These are phyloP conservation scores for Parthenolecanium corni DNA, from an alignment of 2,888 invertebrate species.

Conservation along the genomic window DNA sequence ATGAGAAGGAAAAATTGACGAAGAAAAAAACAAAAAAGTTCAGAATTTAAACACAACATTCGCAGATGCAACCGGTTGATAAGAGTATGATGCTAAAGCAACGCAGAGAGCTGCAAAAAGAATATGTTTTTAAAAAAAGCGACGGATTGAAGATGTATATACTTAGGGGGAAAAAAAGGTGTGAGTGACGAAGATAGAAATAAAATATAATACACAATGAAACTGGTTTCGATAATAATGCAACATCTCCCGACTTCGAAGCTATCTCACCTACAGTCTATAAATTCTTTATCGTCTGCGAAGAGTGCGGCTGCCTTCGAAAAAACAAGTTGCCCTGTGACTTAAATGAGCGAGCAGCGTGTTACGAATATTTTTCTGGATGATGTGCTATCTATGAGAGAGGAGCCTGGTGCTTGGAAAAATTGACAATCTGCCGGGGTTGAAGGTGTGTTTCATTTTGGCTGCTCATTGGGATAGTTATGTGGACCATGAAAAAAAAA, in stretches of 20 bases:
- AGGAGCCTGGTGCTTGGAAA: no score
- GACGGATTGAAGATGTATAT: no score
- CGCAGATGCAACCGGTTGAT: conserved; percentile 27
- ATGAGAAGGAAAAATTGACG: background rate
- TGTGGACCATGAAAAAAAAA: no score
- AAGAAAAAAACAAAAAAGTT: conserved; percentile 15
- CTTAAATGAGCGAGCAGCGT: conserved; percentile 10
- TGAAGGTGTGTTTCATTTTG: no score
- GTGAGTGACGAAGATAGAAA: conserved; percentile 27
- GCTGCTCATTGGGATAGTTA: no score
- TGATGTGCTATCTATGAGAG: no score
- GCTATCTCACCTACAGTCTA: conserved; percentile 29
- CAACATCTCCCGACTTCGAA: conserved; percentile 28
- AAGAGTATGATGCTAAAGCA: background rate
- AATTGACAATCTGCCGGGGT: no score
- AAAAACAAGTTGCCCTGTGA: conserved; percentile 26
- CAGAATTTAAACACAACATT: conserved; percentile 25
- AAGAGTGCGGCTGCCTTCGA: conserved; percentile 29
- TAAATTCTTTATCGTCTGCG: conserved; percentile 29
- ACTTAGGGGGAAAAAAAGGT: conserved; percentile 21
- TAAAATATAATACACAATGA: conserved; percentile 26
- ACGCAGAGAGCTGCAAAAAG: background rate
- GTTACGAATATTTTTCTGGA: conserved; percentile 25
- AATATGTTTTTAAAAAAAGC: background rate
- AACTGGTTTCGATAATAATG: conserved; percentile 29